These are phyloP conservation scores for Aramus guarauna DNA, from an alignment of 2,113 vertebrate genomes.

Conservation along the genomic window DNA sequence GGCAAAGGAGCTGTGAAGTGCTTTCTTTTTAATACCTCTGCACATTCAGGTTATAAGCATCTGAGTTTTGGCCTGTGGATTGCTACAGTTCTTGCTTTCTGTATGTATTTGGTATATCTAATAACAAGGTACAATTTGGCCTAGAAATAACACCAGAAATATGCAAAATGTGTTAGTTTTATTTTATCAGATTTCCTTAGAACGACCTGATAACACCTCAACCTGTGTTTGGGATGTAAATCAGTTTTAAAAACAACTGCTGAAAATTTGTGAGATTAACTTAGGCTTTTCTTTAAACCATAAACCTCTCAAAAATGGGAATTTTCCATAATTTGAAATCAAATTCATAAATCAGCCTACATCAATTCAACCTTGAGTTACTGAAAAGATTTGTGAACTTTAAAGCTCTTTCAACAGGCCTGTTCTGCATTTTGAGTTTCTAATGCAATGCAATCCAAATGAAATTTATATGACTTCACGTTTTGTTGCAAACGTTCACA, in stretches of 20 bases:
- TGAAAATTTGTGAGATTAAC: background rate
- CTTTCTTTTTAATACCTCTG: background rate
- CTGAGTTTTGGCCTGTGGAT: background rate
- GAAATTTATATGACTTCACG: constrained; percentile 26
- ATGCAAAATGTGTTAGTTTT: background rate
- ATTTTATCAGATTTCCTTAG: background rate
- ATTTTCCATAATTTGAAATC: background rate
- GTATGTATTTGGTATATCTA: background rate
- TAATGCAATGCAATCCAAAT: background rate
- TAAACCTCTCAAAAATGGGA: background rate
- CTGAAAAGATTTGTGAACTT: constrained; percentile 14
- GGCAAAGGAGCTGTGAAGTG: background rate
- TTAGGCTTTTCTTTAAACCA: background rate
- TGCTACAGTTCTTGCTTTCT: background rate
- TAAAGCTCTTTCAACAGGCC: background rate
- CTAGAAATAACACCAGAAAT: background rate
- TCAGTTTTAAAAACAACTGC: background rate
- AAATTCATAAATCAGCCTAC: background rate
- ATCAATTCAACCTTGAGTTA: background rate
- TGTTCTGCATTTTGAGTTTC: constrained; percentile 24
- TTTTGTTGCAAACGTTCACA: constrained; percentile 41
- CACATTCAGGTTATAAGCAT: background rate
- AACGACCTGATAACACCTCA: background rate
- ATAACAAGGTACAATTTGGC: background rate
- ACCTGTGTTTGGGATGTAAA: background rate